These are phyloP conservation scores for Chinchilla lanigera DNA, from an alignment of 2,113 vertebrate genomes.

Conservation along the genomic window DNA sequence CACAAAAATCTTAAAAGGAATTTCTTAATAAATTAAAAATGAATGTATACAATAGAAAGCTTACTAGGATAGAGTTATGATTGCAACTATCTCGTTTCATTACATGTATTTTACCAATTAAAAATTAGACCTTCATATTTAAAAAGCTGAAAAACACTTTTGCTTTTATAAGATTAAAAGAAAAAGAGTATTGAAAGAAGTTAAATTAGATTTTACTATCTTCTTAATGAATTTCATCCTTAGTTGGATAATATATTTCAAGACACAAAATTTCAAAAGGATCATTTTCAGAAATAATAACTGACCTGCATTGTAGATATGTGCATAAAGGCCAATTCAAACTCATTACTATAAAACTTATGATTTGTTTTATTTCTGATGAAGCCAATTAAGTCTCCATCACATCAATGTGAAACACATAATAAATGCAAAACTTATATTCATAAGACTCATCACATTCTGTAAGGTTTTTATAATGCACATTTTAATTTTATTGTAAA, in stretches of 20 bases:
- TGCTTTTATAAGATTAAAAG: conserved; percentile 68
- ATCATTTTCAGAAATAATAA: conserved; percentile 64
- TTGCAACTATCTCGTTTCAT: conserved; percentile 13
- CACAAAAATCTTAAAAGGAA: background rate
- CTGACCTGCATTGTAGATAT: conserved; percentile 52
- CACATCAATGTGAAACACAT: conserved; percentile 21
- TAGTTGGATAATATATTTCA: conserved; percentile 48
- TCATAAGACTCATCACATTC: conserved; percentile 37
- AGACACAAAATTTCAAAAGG: conserved; percentile 66
- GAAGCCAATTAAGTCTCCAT: conserved; percentile 35
- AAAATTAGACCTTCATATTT: conserved; percentile 58
- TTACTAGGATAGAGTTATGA: conserved; percentile 21
- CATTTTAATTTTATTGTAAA: conserved; percentile 61
- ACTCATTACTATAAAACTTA: conserved; percentile 65
- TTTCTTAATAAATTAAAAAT: conserved; percentile 52
- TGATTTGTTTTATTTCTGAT: conserved; percentile 72
- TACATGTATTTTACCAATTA: conserved; percentile 41
- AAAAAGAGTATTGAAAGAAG: conserved; percentile 56
- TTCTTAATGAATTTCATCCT: conserved; percentile 64
- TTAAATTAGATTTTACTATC: conserved; percentile 63
- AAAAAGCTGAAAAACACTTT: conserved; percentile 62
- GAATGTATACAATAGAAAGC: background rate
- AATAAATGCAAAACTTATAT: conserved; percentile 60
- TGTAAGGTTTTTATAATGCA: background rate
- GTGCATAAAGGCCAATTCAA: conserved; percentile 41